Evolutionary conservation across 23 tunicate species (phyloP).

Genomic region (Phallusia fumigata): DNA sequence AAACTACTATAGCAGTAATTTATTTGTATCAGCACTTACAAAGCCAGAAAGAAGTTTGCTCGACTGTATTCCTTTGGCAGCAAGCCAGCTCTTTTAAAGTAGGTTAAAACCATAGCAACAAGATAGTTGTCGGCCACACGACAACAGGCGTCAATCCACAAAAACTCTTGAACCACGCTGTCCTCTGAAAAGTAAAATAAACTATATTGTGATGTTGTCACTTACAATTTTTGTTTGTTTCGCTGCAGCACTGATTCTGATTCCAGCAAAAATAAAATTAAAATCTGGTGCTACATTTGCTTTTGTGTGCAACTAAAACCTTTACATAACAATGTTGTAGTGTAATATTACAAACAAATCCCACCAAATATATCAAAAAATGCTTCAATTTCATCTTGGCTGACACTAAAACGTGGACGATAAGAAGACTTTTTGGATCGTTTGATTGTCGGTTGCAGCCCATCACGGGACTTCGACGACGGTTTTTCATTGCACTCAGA

Average conservation of each 20-base stretch:
- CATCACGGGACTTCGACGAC: background rate
- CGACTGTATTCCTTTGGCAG: conserved; percentile 46
- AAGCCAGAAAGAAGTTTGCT: conserved; percentile 77
- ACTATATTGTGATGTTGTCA: no score
- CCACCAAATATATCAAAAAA: conserved; percentile 68
- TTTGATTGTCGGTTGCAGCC: background rate
- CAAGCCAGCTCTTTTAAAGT: conserved; percentile 76
- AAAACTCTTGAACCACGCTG: conserved; percentile 64
- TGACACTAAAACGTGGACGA: conserved; percentile 29
- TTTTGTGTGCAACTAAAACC: no score
- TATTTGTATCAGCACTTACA: conserved; percentile 50
- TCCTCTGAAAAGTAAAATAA: conserved; percentile 29
- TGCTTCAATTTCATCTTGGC: conserved; percentile 32
- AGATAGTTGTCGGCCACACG: conserved; percentile 83
- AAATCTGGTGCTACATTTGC: no score
- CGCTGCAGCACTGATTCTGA: no score
- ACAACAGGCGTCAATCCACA: conserved; percentile 65
- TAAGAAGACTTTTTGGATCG: background rate
- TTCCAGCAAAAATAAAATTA: no score
- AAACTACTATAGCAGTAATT: no score
- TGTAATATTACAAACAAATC: background rate
- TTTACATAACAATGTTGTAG: no score
- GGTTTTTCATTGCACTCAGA: background rate
- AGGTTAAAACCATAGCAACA: conserved; percentile 82
- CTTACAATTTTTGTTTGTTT: no score